Evolutionary conservation across 2,797 vertebrate species (phyloP).

Genomic region (Falco columbarius): DNA sequence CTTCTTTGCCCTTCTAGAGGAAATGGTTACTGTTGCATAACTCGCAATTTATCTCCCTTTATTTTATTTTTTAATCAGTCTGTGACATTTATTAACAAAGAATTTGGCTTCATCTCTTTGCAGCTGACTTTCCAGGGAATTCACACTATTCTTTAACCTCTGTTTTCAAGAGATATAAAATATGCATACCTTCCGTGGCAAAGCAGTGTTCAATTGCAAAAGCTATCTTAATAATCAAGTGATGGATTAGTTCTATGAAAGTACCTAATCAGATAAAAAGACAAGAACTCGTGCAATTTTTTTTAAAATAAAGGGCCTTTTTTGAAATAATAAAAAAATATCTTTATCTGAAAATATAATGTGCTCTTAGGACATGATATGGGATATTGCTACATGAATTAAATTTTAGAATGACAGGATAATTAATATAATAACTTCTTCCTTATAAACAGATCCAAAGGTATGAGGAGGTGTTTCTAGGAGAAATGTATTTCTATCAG

Average conservation of each 20-base stretch:
- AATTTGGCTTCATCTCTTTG: not conserved
- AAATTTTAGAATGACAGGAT: slow-evolving; percentile 49
- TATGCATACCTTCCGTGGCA: not conserved
- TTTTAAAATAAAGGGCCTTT: not conserved
- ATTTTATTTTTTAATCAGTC: not conserved
- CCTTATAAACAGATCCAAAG: slow-evolving; percentile 31
- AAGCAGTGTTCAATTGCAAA: not conserved
- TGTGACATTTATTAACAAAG: not conserved
- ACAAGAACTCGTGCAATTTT: not conserved
- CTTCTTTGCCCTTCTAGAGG: not conserved
- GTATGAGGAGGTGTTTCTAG: not conserved
- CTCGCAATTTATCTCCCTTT: not conserved
- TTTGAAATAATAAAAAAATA: not conserved
- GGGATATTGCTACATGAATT: slow-evolving; percentile 31
- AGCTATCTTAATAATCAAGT: not conserved
- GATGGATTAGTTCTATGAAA: slow-evolving; percentile 25
- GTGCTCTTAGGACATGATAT: not conserved
- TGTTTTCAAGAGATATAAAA: not conserved
- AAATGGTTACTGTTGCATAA: not conserved
- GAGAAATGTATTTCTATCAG: slow-evolving; percentile 20
- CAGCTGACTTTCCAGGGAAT: slow-evolving; percentile 1
- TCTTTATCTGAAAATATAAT: not conserved
- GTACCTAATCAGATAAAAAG: slow-evolving; percentile 22
- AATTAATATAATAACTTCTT: slow-evolving; percentile 48
- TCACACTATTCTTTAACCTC: not conserved